A percentile compares a stretch with the other conserved stretches of the same genome.
These are phyloP conservation scores for Nesidiocoris tenuis DNA, from an alignment of 2,888 invertebrate species.

Conservation along the genomic window DNA sequence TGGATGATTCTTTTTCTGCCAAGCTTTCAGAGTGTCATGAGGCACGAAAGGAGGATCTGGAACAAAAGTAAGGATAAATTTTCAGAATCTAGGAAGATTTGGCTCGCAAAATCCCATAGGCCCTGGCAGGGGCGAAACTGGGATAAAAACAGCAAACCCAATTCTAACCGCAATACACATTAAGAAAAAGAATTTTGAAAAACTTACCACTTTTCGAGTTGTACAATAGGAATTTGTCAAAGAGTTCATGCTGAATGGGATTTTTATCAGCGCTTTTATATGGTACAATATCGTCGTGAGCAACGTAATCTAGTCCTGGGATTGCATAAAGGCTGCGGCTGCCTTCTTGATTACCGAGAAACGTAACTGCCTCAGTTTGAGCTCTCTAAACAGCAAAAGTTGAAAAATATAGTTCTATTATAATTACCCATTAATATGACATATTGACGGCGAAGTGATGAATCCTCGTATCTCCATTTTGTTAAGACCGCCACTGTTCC, in stretches of 20 bases:
- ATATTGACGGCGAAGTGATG: too few species aligned
- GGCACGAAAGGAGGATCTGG: conserved; percentile 83
- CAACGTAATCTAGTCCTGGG: conserved; percentile 96
- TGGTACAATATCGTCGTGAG: conserved; percentile 95
- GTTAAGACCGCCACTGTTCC: too few species aligned
- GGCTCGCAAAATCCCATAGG: too few species aligned
- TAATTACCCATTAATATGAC: too few species aligned
- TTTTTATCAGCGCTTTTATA: conserved; percentile 84
- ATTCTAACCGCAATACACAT: too few species aligned
- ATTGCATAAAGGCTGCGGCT: conserved; percentile 93
- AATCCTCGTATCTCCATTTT: too few species aligned
- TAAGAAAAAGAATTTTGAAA: too few species aligned
- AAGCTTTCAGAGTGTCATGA: conserved; percentile 86
- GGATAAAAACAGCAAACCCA: too few species aligned
- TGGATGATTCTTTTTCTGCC: conserved; percentile 97
- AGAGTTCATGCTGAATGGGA: conserved; percentile 92
- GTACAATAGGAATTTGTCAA: conserved; percentile 88
- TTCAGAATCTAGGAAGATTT: too few species aligned
- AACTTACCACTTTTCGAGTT: conserved; percentile 70
- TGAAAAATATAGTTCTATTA: background rate
- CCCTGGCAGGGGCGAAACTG: too few species aligned
- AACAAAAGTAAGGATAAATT: too few species aligned
- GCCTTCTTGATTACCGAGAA: conserved; percentile 93
- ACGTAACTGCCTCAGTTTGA: conserved; percentile 97
- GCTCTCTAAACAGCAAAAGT: conserved; percentile 67